A percentile compares a stretch with the other conserved stretches of the same genome.
These are phyloP conservation scores for Cantharis rufa DNA, from an alignment of 2,888 invertebrate species.

Conservation along the genomic window DNA sequence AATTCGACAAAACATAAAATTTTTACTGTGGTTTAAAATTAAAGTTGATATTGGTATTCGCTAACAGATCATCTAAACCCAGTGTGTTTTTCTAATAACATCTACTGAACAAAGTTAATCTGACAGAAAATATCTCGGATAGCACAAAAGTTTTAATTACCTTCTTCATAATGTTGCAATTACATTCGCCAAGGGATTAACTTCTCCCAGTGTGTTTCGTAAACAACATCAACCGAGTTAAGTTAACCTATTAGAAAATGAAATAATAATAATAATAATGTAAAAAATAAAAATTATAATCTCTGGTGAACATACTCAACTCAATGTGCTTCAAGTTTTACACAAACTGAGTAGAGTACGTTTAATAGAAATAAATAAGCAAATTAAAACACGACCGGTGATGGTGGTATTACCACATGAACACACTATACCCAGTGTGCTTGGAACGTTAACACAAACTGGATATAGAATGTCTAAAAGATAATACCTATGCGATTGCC, in stretches of 20 bases:
- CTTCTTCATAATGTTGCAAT: neutral
- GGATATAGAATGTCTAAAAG: neutral
- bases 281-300: neutral
- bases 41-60: neutral
- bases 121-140: neutral
- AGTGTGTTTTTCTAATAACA: neutral
- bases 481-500: neutral
- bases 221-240: slow-evolving; percentile 32
- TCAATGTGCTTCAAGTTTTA: neutral
- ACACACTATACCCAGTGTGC: neutral
- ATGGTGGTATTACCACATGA: neutral
- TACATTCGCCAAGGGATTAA: neutral
- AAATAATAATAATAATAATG: neutral
- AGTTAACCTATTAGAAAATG: slow-evolving; percentile 23
- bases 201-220: slow-evolving; percentile 25
- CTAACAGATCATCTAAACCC: neutral
- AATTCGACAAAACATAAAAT: neutral
- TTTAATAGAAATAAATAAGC: neutral
- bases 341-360: neutral
- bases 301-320: neutral
- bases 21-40: neutral
- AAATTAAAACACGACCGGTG: neutral
- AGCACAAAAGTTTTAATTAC: neutral
- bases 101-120: neutral
- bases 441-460: neutral